Percentiles rank a stretch among this genome's conserved stretches.
Conservation (phyloP, 2,797 vertebrate genomes). For the Coilia nasus region DNA sequence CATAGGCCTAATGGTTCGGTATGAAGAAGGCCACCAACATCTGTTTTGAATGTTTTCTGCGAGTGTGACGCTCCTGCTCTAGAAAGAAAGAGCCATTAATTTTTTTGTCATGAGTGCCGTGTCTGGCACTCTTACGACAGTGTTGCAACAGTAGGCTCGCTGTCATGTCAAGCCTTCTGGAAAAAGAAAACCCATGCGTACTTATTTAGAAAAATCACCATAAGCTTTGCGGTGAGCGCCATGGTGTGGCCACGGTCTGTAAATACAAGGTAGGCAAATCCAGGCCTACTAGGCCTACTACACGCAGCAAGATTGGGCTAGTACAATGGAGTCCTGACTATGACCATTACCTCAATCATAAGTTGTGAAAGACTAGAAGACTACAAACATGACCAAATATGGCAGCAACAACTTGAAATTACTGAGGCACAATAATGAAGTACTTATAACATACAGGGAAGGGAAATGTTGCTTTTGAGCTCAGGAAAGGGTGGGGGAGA, state of each 20-base stretch:
- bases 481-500: no score
- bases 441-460: no score
- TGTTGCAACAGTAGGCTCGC: neutral
- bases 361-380: no score
- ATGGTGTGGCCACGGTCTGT: neutral
- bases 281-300: neutral
- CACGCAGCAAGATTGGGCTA: neutral
- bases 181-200: neutral
- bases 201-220: neutral
- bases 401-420: no score
- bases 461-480: no score
- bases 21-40: neutral
- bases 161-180: neutral
- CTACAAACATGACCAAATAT: no score
- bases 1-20: neutral
- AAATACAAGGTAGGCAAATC: neutral
- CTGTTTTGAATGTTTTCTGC: neutral
- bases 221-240: neutral
- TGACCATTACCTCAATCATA: no score
- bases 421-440: no score
- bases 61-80: neutral
- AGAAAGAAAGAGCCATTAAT: neutral
- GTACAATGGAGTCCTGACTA: no score
- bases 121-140: neutral
- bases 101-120: neutral